These are phyloP conservation scores for Drosophila seclusa DNA, from an alignment of 2,888 invertebrate species.

Conservation along the genomic window DNA sequence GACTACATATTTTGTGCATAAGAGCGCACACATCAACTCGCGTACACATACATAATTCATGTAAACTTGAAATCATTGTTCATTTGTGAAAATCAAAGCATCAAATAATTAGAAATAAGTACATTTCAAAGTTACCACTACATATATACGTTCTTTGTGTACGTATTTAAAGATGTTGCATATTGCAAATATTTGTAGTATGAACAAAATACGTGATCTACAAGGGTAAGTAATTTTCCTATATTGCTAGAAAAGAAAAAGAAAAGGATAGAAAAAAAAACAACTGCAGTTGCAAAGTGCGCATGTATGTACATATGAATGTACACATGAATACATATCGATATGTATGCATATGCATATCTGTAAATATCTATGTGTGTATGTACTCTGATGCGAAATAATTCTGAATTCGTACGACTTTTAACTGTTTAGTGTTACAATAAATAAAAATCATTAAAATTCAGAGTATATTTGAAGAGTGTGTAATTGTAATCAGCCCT, in stretches of 20 bases:
- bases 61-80: background rate
- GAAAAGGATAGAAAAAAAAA: slow-evolving; percentile 3
- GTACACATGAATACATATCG: slow-evolving; percentile 9
- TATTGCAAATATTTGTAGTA: background rate
- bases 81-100: slow-evolving; percentile 29
- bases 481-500: background rate
- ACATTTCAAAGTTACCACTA: slow-evolving; percentile 2
- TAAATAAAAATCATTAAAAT: background rate
- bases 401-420: background rate
- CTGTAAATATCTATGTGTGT: slow-evolving; percentile 1
- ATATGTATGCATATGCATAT: slow-evolving; percentile 10
- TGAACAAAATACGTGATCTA: slow-evolving; percentile 11
- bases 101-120: slow-evolving; percentile 9
- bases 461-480: background rate
- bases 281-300: slow-evolving; percentile 19
- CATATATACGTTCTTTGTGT: background rate
- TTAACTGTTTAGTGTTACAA: background rate
- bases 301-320: slow-evolving; percentile 21
- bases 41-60: background rate
- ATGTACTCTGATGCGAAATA: background rate
- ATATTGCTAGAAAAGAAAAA: background rate
- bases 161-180: background rate
- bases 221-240: slow-evolving; percentile 31
- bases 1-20: background rate
- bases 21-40: background rate